Evolutionary conservation across 2,797 vertebrate species (phyloP).

Genomic region (Gephyroberyx darwinii): DNA sequence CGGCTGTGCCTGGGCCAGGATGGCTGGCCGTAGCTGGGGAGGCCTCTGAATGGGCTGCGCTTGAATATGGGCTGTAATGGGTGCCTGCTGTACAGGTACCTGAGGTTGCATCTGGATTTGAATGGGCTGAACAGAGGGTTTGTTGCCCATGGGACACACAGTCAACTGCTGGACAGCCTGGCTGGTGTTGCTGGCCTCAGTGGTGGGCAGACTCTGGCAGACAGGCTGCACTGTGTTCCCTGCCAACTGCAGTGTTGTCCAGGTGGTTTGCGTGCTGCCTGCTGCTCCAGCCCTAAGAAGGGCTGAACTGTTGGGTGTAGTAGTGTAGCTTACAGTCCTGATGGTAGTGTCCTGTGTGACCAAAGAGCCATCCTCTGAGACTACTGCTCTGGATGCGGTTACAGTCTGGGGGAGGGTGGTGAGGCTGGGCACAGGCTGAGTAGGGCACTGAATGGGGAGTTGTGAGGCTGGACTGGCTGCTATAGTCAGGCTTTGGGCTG

Average conservation of each 20-base stretch:
- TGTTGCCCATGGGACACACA: slow-evolving; percentile 79
- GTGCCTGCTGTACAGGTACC: slow-evolving; percentile 75
- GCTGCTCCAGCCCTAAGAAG: slow-evolving; percentile 84
- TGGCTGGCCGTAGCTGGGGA: slow-evolving; percentile 70
- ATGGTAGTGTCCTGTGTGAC: slow-evolving; percentile 70
- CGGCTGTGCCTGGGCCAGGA: slow-evolving; percentile 66
- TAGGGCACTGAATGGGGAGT: slow-evolving; percentile 47
- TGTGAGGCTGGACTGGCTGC: slow-evolving; percentile 66
- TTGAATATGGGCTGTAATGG: slow-evolving; percentile 73
- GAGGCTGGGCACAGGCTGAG: slow-evolving; percentile 58
- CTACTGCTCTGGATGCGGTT: slow-evolving; percentile 61
- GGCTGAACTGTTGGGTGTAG: slow-evolving; percentile 70
- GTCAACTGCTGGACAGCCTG: slow-evolving; percentile 78
- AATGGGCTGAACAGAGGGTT: slow-evolving; percentile 80
- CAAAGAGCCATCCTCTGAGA: slow-evolving; percentile 71
- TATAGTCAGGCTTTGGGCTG: slow-evolving; percentile 62
- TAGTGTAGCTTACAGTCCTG: slow-evolving; percentile 69
- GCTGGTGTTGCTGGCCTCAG: slow-evolving; percentile 71
- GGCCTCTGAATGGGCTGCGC: slow-evolving; percentile 68
- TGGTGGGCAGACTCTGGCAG: slow-evolving; percentile 79
- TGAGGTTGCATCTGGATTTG: slow-evolving; percentile 82
- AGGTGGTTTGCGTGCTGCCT: slow-evolving; percentile 96
- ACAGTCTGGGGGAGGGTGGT: slow-evolving; percentile 68
- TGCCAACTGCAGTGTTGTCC: slow-evolving; percentile 95
- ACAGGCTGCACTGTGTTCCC: slow-evolving; percentile 96